Conservation (phyloP, 2,797 vertebrate species). For the Hozukius guyotensis region DNA sequence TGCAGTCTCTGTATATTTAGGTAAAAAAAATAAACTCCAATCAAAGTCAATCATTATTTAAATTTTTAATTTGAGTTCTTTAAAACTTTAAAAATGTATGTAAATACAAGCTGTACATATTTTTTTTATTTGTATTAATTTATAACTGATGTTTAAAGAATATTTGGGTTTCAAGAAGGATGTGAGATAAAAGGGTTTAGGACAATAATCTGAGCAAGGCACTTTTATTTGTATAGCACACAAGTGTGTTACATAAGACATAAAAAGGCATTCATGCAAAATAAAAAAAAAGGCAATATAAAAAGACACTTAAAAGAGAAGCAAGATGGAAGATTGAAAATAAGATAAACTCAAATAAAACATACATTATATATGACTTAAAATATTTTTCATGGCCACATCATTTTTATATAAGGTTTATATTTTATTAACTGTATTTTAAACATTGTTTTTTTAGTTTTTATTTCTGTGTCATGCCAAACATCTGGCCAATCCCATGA, state of each 20-base stretch:
- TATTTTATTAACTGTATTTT: not conserved
- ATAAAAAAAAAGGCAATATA: not conserved
- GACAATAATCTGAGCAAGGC: not conserved
- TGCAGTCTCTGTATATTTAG: not conserved
- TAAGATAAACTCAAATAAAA: not conserved
- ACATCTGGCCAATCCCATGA: not conserved
- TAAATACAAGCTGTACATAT: not conserved
- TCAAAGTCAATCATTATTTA: not conserved
- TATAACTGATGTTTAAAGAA: not conserved
- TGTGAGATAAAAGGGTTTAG: not conserved
- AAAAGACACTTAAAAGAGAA: not conserved
- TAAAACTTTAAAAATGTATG: not conserved
- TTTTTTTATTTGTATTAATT: not conserved
- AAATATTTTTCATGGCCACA: not conserved
- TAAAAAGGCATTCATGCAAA: not conserved
- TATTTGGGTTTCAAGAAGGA: not conserved
- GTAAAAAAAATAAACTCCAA: not conserved
- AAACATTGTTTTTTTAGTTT: not conserved
- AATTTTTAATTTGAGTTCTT: not conserved
- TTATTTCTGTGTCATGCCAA: not conserved
- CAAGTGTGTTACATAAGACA: not conserved
- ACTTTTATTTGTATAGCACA: not conserved
- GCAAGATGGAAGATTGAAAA: not conserved
- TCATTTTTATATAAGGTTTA: not conserved
- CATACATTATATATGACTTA: not conserved